Base-by-base conservation (phyloP, 1,140 invertebrate genomes). In the Euwallacea fornicatus region DNA sequence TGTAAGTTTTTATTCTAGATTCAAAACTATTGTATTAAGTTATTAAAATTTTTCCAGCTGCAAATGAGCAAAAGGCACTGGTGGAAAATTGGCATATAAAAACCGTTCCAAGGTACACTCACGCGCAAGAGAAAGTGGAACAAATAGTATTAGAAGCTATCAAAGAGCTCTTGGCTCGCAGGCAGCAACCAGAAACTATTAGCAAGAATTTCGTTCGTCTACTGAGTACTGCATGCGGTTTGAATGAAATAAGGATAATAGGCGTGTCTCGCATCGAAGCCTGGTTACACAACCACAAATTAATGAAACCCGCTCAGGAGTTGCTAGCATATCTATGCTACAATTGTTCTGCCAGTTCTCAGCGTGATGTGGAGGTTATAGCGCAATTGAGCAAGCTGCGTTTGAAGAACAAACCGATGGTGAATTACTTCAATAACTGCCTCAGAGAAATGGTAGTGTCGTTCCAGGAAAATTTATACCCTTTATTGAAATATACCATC, bases 221-320 rank as follows among this genome's bases (percentile, higher is more conserved):
- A 54, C 83, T 98, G 16, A 91, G 93, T 0, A 89, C 90, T 0
- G 89, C 93, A 0, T 92, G 93, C 75, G 96, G 96, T 0, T 88
- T 96, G 66, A 87, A 88, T 1, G 94, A 97, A 84, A 90, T 97
- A 54, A 86, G 96, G 41, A 86, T 91, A 60, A 88, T 95, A 55
- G 91, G 93, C 7, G 89, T 92, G 7, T 89, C 91, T 10, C 88
- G 92, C 21, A 83, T 98, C 1, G 97, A 99, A 82, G 88, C 92
- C 70, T 98, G 96, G 96, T 84, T 99, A 41, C 95, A 97, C 78
- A 98, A 97, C 83, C 95, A 95, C 43, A 98, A 98, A 85, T 81
- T 96, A 53, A 92, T 93, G 81, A 88, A 93, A 77, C 88, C 92
- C 7, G 95, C 95, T 0, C 96, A 98, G 81, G 96, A 99, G 82